Conservation (phyloP, 2,113 vertebrate species). For the Urocynchramus pylzowi region DNA sequence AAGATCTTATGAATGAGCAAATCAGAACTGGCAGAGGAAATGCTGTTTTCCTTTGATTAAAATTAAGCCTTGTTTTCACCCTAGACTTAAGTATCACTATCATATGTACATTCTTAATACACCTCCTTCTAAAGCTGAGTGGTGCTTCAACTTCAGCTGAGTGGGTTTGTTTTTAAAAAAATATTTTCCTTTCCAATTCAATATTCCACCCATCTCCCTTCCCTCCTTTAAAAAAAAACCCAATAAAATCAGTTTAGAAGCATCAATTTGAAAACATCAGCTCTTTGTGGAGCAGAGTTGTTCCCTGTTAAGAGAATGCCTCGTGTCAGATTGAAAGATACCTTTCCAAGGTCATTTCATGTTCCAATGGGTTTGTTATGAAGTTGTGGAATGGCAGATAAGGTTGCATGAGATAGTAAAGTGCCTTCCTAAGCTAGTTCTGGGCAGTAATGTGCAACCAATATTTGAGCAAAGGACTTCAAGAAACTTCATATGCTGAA, state of each 20-base stretch:
- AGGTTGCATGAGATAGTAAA: conserved; percentile 27
- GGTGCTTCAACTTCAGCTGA: conserved; percentile 38
- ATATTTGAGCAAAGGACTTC: not conserved
- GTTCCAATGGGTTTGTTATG: conserved; percentile 15
- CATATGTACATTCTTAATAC: not conserved
- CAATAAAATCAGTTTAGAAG: not conserved
- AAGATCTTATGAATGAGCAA: conserved; percentile 28
- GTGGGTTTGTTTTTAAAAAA: conserved; percentile 37
- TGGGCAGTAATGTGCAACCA: conserved; percentile 45
- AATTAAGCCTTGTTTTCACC: conserved; percentile 37
- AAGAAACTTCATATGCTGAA: not conserved
- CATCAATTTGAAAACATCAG: not conserved
- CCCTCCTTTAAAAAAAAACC: not conserved
- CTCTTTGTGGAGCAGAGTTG: not conserved
- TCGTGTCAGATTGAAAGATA: not conserved
- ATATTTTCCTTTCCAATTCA: not conserved
- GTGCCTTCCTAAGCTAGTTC: conserved; percentile 61
- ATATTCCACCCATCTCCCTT: not conserved
- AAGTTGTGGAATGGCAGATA: conserved; percentile 37
- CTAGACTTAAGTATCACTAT: conserved; percentile 6
- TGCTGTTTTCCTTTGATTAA: conserved; percentile 1
- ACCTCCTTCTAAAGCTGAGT: conserved; percentile 33
- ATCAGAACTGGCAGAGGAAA: conserved; percentile 25
- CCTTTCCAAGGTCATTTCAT: conserved; percentile 43
- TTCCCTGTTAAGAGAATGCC: not conserved